Base-by-base conservation (phyloP, 2,888 invertebrate genomes). In the Oscheius sp. region DNA sequence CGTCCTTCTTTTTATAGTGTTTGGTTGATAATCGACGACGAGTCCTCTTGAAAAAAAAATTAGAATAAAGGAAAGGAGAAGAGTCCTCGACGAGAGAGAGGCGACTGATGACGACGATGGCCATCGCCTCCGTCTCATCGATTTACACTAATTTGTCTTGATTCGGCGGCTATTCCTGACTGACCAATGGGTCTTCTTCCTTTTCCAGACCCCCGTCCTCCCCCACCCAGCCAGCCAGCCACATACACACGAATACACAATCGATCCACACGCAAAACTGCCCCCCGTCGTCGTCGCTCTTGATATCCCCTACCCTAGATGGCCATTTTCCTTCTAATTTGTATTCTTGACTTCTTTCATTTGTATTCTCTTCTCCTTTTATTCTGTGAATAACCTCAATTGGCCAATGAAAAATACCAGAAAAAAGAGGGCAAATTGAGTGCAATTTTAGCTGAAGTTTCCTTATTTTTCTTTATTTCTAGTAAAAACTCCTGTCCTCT, bases 61-160 rank as follows among this genome's bases (percentile, higher is more conserved):
- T 58, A 58, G 29, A 58, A 29, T 35, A 58, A 29, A 29, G 18
- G 58, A 12, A n/a, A 27, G 58, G n/a, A 27, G 63, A 46, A 63
- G n/a, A n/a, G 63, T 45, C 45, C 63, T 43, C 43, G 63, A 45
- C 16, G 27, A 27, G n/a, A 21, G 58, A 18, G 49, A 21, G 16
- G 13, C 35, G 35, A 9, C n/a, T 49, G 49, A 13, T 49, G 56
- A 23, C 23, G 21, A 45, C 41, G 63, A 45, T 63, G 43, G 46
- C 43, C 18, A 45, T 43, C 63, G 45, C 43, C 35, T 23, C 45
- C 43, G 18, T 45, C 46, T 63, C n/a, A 63, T 63, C 63, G 63
- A 63, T 63, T 45, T 45, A 43, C 9, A 16, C 63, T 63, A 63
- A 63, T 63, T 43, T 9, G 63, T 43, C 63, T 63, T 63, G 63